Conservation (phyloP, 2,797 vertebrate genomes). For the Aythya fuligula region DNA sequence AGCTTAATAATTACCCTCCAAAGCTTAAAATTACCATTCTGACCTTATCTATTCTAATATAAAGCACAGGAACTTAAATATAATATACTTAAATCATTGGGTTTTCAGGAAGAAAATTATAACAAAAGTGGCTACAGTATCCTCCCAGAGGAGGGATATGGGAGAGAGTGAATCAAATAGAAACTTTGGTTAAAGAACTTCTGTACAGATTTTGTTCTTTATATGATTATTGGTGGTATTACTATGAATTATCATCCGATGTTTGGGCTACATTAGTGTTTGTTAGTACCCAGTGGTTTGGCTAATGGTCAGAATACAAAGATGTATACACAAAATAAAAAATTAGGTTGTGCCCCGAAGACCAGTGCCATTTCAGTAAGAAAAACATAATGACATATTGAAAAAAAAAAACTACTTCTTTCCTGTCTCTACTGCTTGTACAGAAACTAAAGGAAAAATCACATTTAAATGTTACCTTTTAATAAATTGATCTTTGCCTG, state of each 20-base stretch:
- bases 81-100: not conserved
- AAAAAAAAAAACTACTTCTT: not conserved
- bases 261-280: not conserved
- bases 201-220: not conserved
- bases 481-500: not conserved
- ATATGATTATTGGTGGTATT: not conserved
- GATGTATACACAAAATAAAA: not conserved
- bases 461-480: not conserved
- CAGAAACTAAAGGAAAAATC: not conserved
- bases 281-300: not conserved
- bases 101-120: not conserved
- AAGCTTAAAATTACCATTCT: not conserved
- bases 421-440: not conserved
- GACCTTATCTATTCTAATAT: not conserved
- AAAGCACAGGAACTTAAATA: not conserved
- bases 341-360: not conserved
- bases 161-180: not conserved
- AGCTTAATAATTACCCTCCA: not conserved
- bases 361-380: not conserved
- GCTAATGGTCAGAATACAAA: not conserved
- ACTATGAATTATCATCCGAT: not conserved
- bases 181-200: not conserved
- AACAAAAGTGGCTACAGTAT: not conserved
- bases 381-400: not conserved
- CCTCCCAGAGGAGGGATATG: not conserved